Evolutionary conservation across 2,888 invertebrate species (phyloP).

Genomic region (Neria commutata): DNA sequence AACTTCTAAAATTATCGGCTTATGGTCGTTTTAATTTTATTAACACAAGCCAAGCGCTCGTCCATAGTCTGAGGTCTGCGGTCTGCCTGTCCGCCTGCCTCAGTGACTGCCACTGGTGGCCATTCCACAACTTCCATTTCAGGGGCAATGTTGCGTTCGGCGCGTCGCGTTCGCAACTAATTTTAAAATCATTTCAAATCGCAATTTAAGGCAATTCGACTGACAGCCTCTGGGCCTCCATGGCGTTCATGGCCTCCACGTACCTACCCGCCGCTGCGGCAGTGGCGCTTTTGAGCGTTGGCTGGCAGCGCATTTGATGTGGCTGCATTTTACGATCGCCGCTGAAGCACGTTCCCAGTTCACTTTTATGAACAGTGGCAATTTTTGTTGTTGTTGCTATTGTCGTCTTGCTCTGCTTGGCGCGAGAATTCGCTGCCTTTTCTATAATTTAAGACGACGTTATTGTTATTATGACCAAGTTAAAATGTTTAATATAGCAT

Average conservation of each 20-base stretch:
- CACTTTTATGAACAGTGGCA: neutral
- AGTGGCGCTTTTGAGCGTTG: neutral
- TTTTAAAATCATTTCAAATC: constrained; percentile 23
- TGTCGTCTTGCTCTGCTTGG: neutral
- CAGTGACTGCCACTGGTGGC: constrained; percentile 7
- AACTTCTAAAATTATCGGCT: constrained; percentile 48
- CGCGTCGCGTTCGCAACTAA: constrained; percentile 26
- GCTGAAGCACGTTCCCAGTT: constrained; percentile 10
- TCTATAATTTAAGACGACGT: neutral
- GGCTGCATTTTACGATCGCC: constrained; percentile 8
- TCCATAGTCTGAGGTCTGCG: too few species aligned
- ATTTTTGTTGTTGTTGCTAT: neutral
- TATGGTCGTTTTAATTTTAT: constrained; percentile 52
- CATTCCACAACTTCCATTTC: constrained; percentile 22
- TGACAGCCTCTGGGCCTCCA: neutral
- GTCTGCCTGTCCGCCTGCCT: constrained; percentile 27
- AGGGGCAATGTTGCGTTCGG: constrained; percentile 25
- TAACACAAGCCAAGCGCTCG: too few species aligned
- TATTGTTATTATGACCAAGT: constrained; percentile 4
- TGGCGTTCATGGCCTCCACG: too few species aligned
- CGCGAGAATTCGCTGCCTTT: neutral
- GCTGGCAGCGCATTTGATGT: constrained; percentile 23
- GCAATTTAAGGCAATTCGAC: neutral
- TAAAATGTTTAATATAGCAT: constrained; percentile 3
- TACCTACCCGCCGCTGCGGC: neutral